Evolutionary conservation across 2,113 vertebrate species (phyloP).

Genomic region (Eulacestoma nigropectus): DNA sequence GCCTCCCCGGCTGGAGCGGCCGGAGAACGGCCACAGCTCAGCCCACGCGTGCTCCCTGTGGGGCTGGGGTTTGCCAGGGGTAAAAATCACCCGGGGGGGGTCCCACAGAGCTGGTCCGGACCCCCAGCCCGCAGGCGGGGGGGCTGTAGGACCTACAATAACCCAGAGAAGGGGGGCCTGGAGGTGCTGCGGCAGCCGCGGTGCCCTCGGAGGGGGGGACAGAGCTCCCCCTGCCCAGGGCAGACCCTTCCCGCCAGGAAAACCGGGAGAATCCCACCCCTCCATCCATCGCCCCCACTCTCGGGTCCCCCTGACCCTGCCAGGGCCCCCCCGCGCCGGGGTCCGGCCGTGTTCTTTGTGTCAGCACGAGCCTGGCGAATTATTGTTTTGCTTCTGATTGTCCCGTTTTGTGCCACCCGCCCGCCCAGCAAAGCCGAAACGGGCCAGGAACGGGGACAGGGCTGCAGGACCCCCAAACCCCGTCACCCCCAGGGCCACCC

Average conservation of each 20-base stretch:
- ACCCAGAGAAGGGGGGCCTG: rapidly evolving
- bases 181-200: rapidly evolving
- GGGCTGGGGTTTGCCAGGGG: background rate
- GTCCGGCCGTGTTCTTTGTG: background rate
- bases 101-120: rapidly evolving
- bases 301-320: rapidly evolving
- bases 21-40: background rate
- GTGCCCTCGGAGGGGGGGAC: background rate
- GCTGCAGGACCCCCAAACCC: background rate
- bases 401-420: background rate
- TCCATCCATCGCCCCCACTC: too few species aligned
- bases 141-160: background rate
- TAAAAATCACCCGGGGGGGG: background rate
- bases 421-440: background rate
- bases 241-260: background rate
- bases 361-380: too few species aligned
- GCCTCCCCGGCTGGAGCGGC: background rate
- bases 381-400: background rate
- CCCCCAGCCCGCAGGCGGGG: rapidly evolving
- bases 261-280: background rate
- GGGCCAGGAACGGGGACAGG: background rate
- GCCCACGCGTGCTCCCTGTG: background rate
- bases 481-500: background rate
- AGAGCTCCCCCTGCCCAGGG: too few species aligned
- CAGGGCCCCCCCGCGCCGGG: background rate